Conservation (phyloP, 2,113 vertebrate species). For the Sinosuthora webbiana region DNA sequence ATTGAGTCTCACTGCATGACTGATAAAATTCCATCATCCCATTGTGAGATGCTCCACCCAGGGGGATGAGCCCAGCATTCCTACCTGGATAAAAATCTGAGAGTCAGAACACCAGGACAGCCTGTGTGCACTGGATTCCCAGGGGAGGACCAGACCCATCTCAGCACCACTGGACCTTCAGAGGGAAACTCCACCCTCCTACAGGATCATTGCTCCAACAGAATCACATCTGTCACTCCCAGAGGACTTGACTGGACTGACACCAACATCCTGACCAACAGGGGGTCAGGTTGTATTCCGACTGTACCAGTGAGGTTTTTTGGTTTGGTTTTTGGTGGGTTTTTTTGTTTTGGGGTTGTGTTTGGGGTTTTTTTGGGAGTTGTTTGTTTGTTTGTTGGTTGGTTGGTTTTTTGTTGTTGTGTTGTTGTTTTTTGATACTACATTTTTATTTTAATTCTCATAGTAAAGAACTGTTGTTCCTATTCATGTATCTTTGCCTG, state of each 20-base stretch:
- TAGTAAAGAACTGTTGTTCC: background rate
- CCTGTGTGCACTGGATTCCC: background rate
- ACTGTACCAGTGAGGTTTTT: background rate
- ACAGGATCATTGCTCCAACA: background rate
- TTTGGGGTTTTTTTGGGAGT: background rate
- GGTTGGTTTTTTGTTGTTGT: too few species aligned
- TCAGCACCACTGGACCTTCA: background rate
- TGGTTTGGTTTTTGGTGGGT: too few species aligned
- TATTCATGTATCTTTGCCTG: background rate
- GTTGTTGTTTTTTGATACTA: background rate
- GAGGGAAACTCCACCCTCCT: background rate
- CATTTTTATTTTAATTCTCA: background rate
- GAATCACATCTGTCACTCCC: background rate
- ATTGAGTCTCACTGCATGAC: background rate
- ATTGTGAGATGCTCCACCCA: background rate
- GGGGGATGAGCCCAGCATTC: background rate
- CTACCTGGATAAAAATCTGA: background rate
- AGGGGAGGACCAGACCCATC: background rate
- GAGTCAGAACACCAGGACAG: background rate
- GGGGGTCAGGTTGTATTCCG: background rate
- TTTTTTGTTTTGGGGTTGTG: too few species aligned
- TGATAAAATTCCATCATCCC: background rate
- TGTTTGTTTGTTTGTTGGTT: too few species aligned
- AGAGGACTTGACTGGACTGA: background rate
- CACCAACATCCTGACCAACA: background rate